Evolutionary conservation across 1,140 invertebrate species (phyloP).

Genomic region (Trypoxylus dichotomus): DNA sequence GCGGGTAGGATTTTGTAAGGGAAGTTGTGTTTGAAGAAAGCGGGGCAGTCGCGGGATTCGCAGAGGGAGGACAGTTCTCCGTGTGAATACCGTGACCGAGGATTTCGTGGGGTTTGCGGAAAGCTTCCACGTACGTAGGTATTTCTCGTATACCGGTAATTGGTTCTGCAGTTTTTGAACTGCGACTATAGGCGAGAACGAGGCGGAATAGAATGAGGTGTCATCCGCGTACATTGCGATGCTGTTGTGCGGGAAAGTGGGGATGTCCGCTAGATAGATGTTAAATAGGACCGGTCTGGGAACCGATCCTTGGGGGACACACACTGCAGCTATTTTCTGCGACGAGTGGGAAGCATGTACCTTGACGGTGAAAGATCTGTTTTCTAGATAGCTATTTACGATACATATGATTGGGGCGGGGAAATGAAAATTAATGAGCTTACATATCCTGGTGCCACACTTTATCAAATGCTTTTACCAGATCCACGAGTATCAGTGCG

Average conservation of each 20-base stretch:
- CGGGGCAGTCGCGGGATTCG: not conserved
- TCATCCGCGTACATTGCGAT: too few species aligned
- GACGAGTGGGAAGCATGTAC: not conserved
- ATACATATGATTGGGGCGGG: not conserved
- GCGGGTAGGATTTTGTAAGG: too few species aligned
- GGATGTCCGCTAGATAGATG: too few species aligned
- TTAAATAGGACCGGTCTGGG: too few species aligned
- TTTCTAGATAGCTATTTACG: too few species aligned
- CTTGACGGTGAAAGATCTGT: not conserved
- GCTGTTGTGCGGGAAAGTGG: too few species aligned
- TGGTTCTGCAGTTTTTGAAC: conserved; percentile 32
- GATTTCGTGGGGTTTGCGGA: conserved; percentile 41
- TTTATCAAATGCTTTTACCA: not conserved
- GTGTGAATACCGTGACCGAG: conserved; percentile 19
- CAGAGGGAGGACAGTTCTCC: not conserved
- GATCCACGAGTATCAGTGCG: not conserved
- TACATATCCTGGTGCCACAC: not conserved
- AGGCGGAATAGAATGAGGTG: too few species aligned
- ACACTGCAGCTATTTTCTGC: not conserved
- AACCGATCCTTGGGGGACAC: not conserved
- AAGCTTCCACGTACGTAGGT: conserved; percentile 41
- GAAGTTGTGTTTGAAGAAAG: not conserved
- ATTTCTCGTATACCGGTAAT: conserved; percentile 13
- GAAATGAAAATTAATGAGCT: not conserved
- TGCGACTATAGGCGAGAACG: not conserved